phyloP scores from a whole-genome alignment of 2,113 vertebrate species.

The Chloropsis cyanopogon region DNA sequence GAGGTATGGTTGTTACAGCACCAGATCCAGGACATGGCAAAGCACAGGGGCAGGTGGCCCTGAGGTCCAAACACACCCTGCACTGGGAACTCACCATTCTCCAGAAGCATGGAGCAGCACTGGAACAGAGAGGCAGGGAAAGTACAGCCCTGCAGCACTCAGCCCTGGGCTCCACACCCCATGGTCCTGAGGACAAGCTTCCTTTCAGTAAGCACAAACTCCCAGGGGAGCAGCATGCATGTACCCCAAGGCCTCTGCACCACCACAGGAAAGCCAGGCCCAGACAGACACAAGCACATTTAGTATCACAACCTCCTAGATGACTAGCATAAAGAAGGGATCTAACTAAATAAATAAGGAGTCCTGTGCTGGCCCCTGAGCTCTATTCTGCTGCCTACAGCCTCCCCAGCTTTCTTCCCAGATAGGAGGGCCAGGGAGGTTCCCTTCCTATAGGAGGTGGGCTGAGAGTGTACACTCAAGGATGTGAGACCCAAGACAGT shows the following conservation, averaged over 20 bases:
- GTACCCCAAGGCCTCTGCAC: background rate
- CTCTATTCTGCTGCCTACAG: background rate
- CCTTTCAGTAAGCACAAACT: background rate
- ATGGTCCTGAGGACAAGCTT: background rate
- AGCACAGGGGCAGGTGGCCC: background rate
- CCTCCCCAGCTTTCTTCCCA: background rate
- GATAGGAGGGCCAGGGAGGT: background rate
- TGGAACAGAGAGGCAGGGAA: background rate
- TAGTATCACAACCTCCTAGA: background rate
- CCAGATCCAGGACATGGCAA: constrained; percentile 5
- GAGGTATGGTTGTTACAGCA: constrained; percentile 57
- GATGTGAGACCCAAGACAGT: background rate
- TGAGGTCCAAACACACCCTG: background rate
- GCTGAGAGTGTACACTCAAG: background rate
- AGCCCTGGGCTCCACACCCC: background rate
- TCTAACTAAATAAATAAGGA: constrained; percentile 28
- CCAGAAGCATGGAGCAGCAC: background rate
- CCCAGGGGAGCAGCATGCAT: background rate
- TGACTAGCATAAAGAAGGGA: background rate
- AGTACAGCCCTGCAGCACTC: background rate
- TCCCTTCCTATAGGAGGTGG: background rate
- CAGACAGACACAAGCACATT: constrained; percentile 5
- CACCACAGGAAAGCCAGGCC: background rate
- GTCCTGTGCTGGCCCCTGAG: constrained; percentile 14
- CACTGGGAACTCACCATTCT: background rate